A percentile compares a stretch with the other conserved stretches of the same genome.
phyloP scores from a whole-genome alignment of 2,113 vertebrate species.

The Siniperca knerii region DNA sequence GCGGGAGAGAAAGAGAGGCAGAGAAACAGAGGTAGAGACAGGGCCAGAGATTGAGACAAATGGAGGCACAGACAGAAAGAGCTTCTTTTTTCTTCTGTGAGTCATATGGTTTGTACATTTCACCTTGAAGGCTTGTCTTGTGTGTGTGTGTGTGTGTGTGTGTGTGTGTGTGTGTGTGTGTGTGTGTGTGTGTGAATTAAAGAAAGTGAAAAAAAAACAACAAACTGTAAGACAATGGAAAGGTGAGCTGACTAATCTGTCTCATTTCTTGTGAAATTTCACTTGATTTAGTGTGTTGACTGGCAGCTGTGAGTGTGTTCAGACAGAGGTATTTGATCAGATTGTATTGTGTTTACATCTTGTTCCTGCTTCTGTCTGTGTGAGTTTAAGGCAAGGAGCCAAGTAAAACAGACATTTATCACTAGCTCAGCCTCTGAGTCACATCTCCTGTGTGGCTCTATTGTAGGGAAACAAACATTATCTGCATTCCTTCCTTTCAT shows the following conservation, averaged over 20 bases:
- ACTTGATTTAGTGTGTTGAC: neutral
- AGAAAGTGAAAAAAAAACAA: constrained; percentile 4
- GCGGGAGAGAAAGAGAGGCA: constrained; percentile 2
- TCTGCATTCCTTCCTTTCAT: constrained; percentile 65
- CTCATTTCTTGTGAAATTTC: constrained; percentile 22
- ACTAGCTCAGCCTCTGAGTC: constrained; percentile 55
- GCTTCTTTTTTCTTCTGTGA: constrained; percentile 10
- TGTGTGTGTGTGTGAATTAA: neutral
- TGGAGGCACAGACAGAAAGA: constrained; percentile 24
- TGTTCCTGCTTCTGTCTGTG: constrained; percentile 39
- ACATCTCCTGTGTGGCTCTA: constrained; percentile 60
- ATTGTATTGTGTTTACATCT: constrained; percentile 35
- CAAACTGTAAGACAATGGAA: constrained; percentile 21
- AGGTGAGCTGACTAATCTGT: constrained; percentile 8
- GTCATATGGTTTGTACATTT: constrained; percentile 46
- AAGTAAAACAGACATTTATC: constrained; percentile 70
- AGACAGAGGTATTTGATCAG: constrained; percentile 28
- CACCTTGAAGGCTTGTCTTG: neutral
- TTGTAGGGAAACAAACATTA: constrained; percentile 64
- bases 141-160: constrained; percentile 11
- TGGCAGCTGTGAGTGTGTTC: constrained; percentile 22
- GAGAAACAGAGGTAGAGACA: constrained; percentile 15
- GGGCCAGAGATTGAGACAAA: constrained; percentile 35
- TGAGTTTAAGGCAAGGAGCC: constrained; percentile 57
- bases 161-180: neutral